Evolutionary conservation across 2,888 invertebrate genomes (phyloP).

Genomic region (Cabera pusaria): DNA sequence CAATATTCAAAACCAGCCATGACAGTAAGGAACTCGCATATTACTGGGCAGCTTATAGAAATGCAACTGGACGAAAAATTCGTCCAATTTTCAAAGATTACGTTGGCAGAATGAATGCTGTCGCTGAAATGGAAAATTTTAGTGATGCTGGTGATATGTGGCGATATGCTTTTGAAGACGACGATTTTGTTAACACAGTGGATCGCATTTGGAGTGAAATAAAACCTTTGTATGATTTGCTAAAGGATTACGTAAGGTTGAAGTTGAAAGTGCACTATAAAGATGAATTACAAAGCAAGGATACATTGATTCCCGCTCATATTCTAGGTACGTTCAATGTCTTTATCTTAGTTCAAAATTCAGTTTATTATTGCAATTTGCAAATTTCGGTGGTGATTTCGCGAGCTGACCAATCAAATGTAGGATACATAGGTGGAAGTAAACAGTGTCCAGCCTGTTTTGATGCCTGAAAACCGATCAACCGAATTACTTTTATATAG

Average conservation of each 20-base stretch:
- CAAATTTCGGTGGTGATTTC: no score
- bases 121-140: conserved; percentile 80
- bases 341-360: no score
- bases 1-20: conserved; percentile 72
- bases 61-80: conserved; percentile 85
- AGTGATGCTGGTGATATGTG: conserved; percentile 75
- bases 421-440: no score
- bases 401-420: no score
- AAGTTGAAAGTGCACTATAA: conserved; percentile 80
- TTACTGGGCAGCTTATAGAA: conserved; percentile 86
- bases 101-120: conserved; percentile 84
- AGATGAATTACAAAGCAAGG: conserved; percentile 60
- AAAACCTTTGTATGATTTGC: conserved; percentile 84
- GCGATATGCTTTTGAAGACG: conserved; percentile 71
- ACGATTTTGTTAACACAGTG: conserved; percentile 66
- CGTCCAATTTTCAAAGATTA: conserved; percentile 84
- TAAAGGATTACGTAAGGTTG: conserved; percentile 85
- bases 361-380: no score
- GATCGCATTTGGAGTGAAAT: conserved; percentile 82
- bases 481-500: no score
- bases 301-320: conserved; percentile 87
- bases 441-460: no score
- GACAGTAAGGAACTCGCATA: conserved; percentile 85
- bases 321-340: conserved; percentile 80
- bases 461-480: no score